Conservation (phyloP, 2,113 vertebrate species). For the Pterocles burchelli region DNA sequence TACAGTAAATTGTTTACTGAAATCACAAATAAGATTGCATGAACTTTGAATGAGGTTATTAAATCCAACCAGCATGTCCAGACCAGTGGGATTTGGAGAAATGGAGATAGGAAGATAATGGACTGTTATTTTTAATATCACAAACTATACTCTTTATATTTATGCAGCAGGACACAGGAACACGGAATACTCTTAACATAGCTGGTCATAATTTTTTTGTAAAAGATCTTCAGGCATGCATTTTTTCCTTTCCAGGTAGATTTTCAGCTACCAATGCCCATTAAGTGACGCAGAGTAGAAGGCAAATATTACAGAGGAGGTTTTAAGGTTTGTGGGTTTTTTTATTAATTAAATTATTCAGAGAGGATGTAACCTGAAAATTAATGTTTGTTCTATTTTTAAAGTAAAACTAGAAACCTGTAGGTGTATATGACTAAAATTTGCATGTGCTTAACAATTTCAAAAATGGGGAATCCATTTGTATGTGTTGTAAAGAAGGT, state of each 20-base stretch:
- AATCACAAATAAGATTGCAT: background rate
- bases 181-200: background rate
- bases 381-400: background rate
- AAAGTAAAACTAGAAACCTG: background rate
- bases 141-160: background rate
- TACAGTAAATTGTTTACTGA: background rate
- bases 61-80: background rate
- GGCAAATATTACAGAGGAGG: background rate
- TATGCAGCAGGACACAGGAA: background rate
- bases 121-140: background rate
- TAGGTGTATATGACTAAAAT: background rate
- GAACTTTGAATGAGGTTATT: background rate
- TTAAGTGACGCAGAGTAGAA: background rate
- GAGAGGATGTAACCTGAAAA: background rate
- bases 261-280: background rate
- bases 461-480: background rate
- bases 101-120: background rate
- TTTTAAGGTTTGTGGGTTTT: background rate
- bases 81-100: background rate
- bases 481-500: background rate
- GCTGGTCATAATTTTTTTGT: background rate
- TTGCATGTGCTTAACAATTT: background rate
- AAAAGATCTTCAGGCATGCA: background rate
- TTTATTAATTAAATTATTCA: background rate
- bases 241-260: background rate